Base-by-base conservation (phyloP, 2,113 vertebrate genomes). In the Pteruthius melanotis region DNA sequence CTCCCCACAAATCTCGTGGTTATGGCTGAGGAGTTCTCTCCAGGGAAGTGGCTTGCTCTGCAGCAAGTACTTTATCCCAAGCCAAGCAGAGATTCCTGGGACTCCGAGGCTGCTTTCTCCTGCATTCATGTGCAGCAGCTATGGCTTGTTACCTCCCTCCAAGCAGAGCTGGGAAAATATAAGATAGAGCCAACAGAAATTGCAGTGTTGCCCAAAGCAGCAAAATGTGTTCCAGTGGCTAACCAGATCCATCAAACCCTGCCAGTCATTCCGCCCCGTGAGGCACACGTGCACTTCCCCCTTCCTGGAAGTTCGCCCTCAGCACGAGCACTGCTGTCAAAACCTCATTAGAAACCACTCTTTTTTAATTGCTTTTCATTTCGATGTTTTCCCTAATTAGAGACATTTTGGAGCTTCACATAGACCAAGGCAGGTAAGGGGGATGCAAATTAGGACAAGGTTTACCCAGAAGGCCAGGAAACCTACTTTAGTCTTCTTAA, bases 281-380 rank as follows among this genome's bases (percentile, higher is more conserved):
- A 11, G 61, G 26, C 26, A 40, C 24, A 11, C 14, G 0, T 0
- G 11, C 15, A 12, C 23, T 14, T 49, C 22, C 28, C 54, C 27
- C 24, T 47, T 71, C 59, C 59, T 59, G 18, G 13, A 75, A 54
- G 2, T 7, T n/a, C 14, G 0, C 9, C 5, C 45, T 71, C 69
- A 35, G 68, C n/a, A 50, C 1, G 0, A 72, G 60, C 7, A 2
- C 31, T 2, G 5, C 5, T 35, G 57, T 56, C 70, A 80, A 69
- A 75, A 70, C 16, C 49, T 63, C 88, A 27, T 45, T 37, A 76
- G 53, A 47, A 82, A 68, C 17, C 44, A 37, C 20, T 6, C 20
- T 5, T 44, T 31, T 49, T 52, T 3, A 78, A 93, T 37, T 63
- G 65, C 44, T 89, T 79, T 23, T 39, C 65, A 18, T 63, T 45